These are phyloP conservation scores for Eulemur albifrons DNA, from an alignment of 2,797 vertebrate species.

Conservation along the genomic window DNA sequence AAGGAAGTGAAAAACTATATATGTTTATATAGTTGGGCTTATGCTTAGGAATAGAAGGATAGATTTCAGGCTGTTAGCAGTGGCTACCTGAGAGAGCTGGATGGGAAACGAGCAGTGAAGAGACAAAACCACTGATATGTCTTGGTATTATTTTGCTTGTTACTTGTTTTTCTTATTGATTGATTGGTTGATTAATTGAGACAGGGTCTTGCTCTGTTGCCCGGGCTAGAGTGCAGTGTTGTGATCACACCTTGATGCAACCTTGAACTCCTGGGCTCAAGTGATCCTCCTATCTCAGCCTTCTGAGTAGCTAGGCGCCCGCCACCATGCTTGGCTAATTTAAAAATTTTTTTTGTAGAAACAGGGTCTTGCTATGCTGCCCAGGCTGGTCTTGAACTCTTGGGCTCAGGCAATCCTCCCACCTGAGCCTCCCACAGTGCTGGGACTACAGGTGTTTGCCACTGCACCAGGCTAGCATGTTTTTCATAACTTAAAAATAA, in stretches of 20 bases:
- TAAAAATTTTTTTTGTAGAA: too few species aligned
- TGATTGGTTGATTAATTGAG: not conserved
- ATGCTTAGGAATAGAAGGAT: not conserved
- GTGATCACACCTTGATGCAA: not conserved
- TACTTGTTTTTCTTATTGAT: not conserved
- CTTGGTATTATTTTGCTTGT: slow-evolving; percentile 25
- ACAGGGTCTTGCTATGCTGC: too few species aligned
- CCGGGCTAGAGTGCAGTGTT: not conserved
- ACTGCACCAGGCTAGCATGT: not conserved
- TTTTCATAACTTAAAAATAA: slow-evolving; percentile 11
- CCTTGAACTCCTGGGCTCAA: not conserved
- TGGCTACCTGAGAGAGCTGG: not conserved
- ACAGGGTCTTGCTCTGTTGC: not conserved
- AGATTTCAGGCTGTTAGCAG: not conserved
- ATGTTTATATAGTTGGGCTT: not conserved
- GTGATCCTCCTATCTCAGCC: not conserved
- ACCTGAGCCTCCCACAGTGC: not conserved
- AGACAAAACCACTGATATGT: not conserved
- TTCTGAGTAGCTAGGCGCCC: not conserved
- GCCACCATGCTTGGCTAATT: not conserved
- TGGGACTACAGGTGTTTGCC: not conserved
- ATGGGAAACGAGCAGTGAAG: not conserved
- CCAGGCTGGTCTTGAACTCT: too few species aligned
- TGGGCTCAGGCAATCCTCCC: not conserved
- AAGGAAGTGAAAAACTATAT: not conserved